These are phyloP conservation scores for Stigmatopora argus DNA, from an alignment of 2,113 vertebrate genomes.

Conservation along the genomic window DNA sequence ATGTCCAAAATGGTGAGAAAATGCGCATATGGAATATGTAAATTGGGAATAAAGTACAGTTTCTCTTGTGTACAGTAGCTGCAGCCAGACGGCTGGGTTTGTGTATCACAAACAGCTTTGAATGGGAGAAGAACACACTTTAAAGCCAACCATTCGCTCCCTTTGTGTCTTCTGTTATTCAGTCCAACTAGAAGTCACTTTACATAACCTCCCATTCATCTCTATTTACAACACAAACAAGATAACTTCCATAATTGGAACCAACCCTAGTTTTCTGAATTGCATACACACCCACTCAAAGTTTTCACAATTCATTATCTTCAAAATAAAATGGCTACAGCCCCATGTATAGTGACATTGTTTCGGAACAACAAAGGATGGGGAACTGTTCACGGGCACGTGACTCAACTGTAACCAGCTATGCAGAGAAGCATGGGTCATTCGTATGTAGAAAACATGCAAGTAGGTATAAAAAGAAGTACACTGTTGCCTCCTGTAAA, in stretches of 20 bases:
- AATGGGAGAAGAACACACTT: constrained; percentile 8
- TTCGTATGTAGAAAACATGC: constrained; percentile 18
- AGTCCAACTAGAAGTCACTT: neutral
- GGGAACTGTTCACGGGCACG: constrained; percentile 37
- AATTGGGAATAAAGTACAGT: no score
- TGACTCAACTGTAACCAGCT: constrained; percentile 45
- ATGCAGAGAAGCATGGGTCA: constrained; percentile 35
- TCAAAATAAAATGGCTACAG: constrained; percentile 28
- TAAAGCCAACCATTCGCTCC: constrained; percentile 2
- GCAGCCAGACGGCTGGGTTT: constrained; percentile 19
- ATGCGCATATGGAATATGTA: no score
- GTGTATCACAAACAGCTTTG: constrained; percentile 29
- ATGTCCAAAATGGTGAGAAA: no score
- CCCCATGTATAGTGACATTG: constrained; percentile 43
- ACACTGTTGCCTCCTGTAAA: constrained; percentile 3
- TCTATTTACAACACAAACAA: constrained; percentile 13
- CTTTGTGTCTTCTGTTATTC: constrained; percentile 27
- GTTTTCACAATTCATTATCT: constrained; percentile 38
- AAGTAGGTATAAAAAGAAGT: constrained; percentile 12
- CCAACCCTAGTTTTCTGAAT: constrained; percentile 35
- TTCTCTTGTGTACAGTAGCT: constrained; percentile 17
- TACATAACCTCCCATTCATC: constrained; percentile 21
- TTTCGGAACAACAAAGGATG: constrained; percentile 49
- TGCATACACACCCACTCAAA: constrained; percentile 10
- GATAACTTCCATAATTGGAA: constrained; percentile 18